Evolutionary conservation across 2,113 vertebrate species (phyloP).

Genomic region (Alligator mississippiensis): DNA sequence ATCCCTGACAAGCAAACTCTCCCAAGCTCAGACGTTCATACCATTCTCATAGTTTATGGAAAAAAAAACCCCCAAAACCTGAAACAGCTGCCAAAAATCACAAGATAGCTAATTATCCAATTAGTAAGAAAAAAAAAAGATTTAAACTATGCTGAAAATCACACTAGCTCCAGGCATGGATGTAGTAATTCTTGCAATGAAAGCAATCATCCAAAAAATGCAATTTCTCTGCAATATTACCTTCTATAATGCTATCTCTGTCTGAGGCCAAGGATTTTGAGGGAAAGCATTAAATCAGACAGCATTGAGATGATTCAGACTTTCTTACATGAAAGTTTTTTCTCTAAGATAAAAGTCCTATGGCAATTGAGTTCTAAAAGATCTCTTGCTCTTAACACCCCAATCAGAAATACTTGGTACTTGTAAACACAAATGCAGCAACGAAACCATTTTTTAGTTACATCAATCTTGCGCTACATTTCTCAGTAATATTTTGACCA

Average conservation of each 20-base stretch:
- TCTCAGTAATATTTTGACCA: background rate
- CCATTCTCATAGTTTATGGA: background rate
- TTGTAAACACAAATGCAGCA: background rate
- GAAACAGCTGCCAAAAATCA: constrained; percentile 42
- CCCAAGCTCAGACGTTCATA: constrained; percentile 21
- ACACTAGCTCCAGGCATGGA: background rate
- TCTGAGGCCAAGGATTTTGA: background rate
- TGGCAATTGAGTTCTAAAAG: background rate
- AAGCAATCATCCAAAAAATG: background rate
- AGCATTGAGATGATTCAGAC: background rate
- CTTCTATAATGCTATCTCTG: background rate
- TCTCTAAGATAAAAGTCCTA: background rate
- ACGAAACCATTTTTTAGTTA: background rate
- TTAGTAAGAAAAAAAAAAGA: background rate
- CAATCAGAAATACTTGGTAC: background rate
- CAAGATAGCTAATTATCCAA: background rate
- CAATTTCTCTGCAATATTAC: background rate
- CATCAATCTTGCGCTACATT: background rate
- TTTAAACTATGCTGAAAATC: constrained; percentile 20
- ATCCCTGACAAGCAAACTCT: constrained; percentile 59
- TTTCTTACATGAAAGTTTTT: background rate
- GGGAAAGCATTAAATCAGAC: background rate
- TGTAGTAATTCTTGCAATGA: background rate
- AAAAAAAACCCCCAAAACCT: background rate
- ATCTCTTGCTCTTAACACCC: constrained; percentile 25